phyloP scores from a whole-genome alignment of 2,797 vertebrate genomes.

The Pseudochaenichthys georgianus region DNA sequence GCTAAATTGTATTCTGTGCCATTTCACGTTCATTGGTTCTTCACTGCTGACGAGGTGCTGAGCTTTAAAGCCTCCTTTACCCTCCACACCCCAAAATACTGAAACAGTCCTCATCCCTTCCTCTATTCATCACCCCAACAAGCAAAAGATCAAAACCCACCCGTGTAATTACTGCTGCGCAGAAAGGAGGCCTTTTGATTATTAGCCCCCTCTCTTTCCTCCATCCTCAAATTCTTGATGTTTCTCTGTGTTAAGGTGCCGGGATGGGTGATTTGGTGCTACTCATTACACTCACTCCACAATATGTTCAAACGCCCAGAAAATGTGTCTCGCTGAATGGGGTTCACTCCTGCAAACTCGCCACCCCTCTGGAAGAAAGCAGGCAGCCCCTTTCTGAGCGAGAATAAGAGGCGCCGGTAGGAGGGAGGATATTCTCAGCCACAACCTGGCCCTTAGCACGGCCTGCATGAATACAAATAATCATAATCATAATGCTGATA shows the following conservation, averaged over 20 bases:
- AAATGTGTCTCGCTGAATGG: slow-evolving; percentile 95
- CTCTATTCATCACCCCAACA: slow-evolving; percentile 72
- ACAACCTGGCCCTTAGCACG: slow-evolving; percentile 83
- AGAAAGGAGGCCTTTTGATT: slow-evolving; percentile 77
- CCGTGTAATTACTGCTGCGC: slow-evolving; percentile 75
- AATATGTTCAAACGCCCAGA: slow-evolving; percentile 98
- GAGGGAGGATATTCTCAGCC: slow-evolving; percentile 59
- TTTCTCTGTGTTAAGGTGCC: slow-evolving; percentile 73
- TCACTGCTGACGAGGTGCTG: slow-evolving; percentile 31
- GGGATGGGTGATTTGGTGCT: slow-evolving; percentile 71
- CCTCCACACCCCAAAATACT: slow-evolving; percentile 44
- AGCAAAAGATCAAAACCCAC: slow-evolving; percentile 83
- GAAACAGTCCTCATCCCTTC: slow-evolving; percentile 68
- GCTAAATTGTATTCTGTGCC: neutral
- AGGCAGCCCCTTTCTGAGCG: slow-evolving; percentile 81
- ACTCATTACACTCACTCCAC: slow-evolving; percentile 86
- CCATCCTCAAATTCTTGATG: slow-evolving; percentile 76
- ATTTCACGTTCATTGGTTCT: neutral
- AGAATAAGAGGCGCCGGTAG: slow-evolving; percentile 69
- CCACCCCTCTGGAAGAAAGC: slow-evolving; percentile 82
- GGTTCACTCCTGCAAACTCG: slow-evolving; percentile 82
- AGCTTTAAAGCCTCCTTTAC: slow-evolving; percentile 55
- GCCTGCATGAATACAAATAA: slow-evolving; percentile 87
- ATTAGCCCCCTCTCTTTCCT: slow-evolving; percentile 62
- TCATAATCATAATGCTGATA: slow-evolving; percentile 94